Evolutionary conservation across 2,797 vertebrate species (phyloP).

Genomic region (Emydoidea blandingii): DNA sequence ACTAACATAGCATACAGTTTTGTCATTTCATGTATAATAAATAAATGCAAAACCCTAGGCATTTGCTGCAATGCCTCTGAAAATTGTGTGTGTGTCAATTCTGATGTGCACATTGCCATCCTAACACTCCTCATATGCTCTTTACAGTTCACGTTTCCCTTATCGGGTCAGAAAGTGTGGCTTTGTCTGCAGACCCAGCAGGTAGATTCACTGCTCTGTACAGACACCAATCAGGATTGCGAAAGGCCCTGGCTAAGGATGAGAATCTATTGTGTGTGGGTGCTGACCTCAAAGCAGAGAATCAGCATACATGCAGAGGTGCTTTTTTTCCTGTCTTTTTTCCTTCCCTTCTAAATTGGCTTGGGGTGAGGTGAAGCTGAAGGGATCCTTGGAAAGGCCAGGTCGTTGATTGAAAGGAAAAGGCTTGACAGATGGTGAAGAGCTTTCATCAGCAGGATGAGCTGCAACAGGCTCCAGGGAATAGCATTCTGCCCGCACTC

Average conservation of each 20-base stretch:
- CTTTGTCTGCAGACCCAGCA: neutral
- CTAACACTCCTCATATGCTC: neutral
- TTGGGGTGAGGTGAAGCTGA: constrained; percentile 50
- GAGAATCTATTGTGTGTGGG: neutral
- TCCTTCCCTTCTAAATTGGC: constrained; percentile 23
- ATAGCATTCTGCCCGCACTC: constrained; percentile 27
- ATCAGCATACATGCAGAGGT: neutral
- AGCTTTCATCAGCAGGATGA: constrained; percentile 37
- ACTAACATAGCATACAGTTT: neutral
- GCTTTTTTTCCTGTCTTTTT: neutral
- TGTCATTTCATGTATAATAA: neutral
- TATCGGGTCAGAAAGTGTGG: neutral
- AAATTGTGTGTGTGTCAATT: neutral
- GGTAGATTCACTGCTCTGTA: neutral
- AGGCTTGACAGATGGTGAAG: constrained; percentile 29
- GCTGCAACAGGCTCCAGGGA: constrained; percentile 19
- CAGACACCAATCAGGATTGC: neutral
- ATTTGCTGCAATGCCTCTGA: neutral
- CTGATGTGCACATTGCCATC: neutral
- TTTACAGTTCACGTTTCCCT: neutral
- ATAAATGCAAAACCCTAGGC: neutral
- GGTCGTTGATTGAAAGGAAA: constrained; percentile 44
- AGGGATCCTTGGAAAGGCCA: constrained; percentile 57
- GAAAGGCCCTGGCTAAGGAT: neutral
- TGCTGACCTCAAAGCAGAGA: neutral